Evolutionary conservation across 2,797 vertebrate genomes (phyloP).

Genomic region (Toxotes lorentzi): DNA sequence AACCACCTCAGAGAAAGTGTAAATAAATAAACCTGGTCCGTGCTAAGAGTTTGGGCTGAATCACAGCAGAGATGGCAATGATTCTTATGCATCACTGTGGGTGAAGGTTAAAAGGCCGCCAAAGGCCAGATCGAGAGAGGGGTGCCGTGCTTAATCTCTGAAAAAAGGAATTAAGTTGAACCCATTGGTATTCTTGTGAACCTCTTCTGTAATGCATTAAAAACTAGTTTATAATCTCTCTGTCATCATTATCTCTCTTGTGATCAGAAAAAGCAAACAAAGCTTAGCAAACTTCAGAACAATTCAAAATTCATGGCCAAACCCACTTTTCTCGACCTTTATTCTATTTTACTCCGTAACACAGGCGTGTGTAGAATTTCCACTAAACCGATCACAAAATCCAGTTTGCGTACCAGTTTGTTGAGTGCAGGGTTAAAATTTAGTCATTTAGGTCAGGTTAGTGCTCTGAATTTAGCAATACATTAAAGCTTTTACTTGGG

Average conservation of each 20-base stretch:
- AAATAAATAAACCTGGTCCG: conserved; percentile 6
- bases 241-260: conserved; percentile 68
- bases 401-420: conserved; percentile 43
- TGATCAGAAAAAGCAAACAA: conserved; percentile 76
- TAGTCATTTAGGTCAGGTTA: conserved; percentile 41
- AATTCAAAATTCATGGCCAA: conserved; percentile 63
- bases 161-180: conserved; percentile 68
- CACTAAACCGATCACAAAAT: conserved; percentile 8
- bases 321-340: conserved; percentile 29
- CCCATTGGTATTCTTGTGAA: conserved; percentile 73
- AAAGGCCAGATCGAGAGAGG: conserved; percentile 36
- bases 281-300: conserved; percentile 59
- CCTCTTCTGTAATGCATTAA: conserved; percentile 63
- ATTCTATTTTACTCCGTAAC: background rate
- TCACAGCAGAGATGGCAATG: conserved; percentile 6
- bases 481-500: conserved; percentile 56
- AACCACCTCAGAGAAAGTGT: background rate
- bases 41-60: background rate
- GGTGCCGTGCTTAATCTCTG: conserved; percentile 67
- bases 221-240: conserved; percentile 72
- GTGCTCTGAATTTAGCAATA: conserved; percentile 22
- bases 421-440: conserved; percentile 40
- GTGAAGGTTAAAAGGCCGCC: conserved; percentile 64
- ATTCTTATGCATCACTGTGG: conserved; percentile 12
- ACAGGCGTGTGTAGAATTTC: conserved; percentile 7